Evolutionary conservation across 23 tunicate genomes (phyloP), one percentile per base, ranked within the genome.

Genomic region (Clavelina lepadiformis): DNA sequence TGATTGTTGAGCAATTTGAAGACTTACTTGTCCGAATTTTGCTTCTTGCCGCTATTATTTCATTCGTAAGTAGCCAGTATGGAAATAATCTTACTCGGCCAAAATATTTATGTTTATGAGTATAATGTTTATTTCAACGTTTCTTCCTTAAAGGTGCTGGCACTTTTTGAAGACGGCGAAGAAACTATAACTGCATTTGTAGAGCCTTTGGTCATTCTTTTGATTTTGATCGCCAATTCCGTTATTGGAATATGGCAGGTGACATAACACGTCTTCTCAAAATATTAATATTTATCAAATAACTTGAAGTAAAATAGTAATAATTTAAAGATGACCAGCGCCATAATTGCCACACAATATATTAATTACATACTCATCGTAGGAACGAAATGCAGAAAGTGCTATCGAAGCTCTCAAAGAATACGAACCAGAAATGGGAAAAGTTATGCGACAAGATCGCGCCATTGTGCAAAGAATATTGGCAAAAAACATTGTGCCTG

Each of bases 351-450:
- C n/a, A n/a, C n/a, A n/a, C n/a, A n/a, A n/a, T n/a, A n/a, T n/a
- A n/a, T n/a, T n/a, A n/a, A n/a, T n/a, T n/a, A n/a, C n/a, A n/a
- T n/a, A n/a, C n/a, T n/a, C n/a, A n/a, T n/a, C n/a, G 25, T 37
- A 86, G 78, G 99, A 94, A 56, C 62, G 94, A 45, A 94, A 94
- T 61, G 99, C 99, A 3, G 99, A 94, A 63, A 80, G 91, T 51
- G 99, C 99, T 7, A 94, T 94, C 28, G 99, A 94, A 76, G 99
- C 99, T 46, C 65, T 94, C 51, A 94, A 94, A 56, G 99, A 94
- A 81, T 94, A 94, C 55, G 99, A 94, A 80, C 94, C 99, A 25
- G 99, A 94, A 53, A 94, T 89, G 94, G 99, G 95, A 0, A 94
- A 94, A 67, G 99, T 94, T 32, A 1, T 94, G 3, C 72, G 99